A percentile compares a stretch with the other conserved stretches of the same genome.
Conservation (phyloP, 64 coral and sea anemone species). For the Pachyseris speciosa region DNA sequence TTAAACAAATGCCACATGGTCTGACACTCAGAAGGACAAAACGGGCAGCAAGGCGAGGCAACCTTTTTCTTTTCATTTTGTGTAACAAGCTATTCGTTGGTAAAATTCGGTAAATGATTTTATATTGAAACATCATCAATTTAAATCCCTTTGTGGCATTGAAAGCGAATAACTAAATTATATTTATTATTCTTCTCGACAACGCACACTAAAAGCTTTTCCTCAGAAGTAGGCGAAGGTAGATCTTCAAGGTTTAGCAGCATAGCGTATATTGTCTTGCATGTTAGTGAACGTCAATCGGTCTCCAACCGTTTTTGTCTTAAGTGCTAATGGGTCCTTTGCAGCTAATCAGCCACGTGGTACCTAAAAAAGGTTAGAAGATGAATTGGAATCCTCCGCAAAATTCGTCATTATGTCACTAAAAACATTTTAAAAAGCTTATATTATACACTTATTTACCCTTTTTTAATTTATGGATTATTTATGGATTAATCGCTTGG, state of each 20-base stretch:
- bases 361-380: too few species aligned
- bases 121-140: background rate
- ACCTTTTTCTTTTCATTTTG: background rate
- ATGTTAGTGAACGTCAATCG: background rate
- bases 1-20: background rate
- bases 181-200: background rate
- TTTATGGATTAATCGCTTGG: too few species aligned
- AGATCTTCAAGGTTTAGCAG: background rate
- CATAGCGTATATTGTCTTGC: background rate
- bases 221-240: background rate
- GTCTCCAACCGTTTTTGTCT: too few species aligned
- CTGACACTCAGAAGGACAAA: background rate
- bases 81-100: background rate
- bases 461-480: too few species aligned
- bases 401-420: too few species aligned
- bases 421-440: too few species aligned
- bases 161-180: background rate
- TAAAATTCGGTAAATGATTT: background rate
- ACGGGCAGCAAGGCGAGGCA: background rate
- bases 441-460: too few species aligned
- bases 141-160: background rate
- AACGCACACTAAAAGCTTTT: background rate
- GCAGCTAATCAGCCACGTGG: too few species aligned
- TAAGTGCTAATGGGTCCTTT: too few species aligned
- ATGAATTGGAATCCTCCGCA: too few species aligned